phyloP scores from a whole-genome alignment of 2,113 vertebrate species.

The Pardalotus punctatus region DNA sequence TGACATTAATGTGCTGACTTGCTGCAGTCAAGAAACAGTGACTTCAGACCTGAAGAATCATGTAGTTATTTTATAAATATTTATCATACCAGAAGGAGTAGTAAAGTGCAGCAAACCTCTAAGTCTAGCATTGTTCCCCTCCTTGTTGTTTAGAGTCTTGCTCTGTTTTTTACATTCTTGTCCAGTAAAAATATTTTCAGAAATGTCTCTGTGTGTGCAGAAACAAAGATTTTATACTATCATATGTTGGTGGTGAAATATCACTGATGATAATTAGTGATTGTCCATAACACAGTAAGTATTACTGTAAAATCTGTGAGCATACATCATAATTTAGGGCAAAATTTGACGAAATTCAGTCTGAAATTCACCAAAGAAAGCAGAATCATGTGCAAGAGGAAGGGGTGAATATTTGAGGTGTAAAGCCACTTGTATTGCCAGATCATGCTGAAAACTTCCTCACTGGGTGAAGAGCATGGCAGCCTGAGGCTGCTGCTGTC shows the following conservation, averaged over 20 bases:
- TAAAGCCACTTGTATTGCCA: background rate
- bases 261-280: background rate
- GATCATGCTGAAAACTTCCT: background rate
- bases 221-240: background rate
- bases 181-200: background rate
- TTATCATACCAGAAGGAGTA: background rate
- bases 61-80: background rate
- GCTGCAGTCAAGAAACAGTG: background rate
- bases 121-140: background rate
- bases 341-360: background rate
- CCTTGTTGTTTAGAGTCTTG: background rate
- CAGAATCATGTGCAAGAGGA: background rate
- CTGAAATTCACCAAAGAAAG: background rate
- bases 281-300: background rate
- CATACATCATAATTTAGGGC: background rate
- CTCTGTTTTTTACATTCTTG: background rate
- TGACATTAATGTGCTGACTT: background rate
- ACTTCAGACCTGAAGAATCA: background rate
- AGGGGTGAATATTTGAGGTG: background rate
- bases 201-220: background rate
- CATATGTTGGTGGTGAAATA: background rate
- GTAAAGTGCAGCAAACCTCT: background rate
- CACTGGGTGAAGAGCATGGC: too few species aligned
- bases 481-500: background rate
- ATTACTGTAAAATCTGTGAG: background rate